Evolutionary conservation across 2,113 vertebrate species (phyloP).

Genomic region (Gorsachius goisagi): DNA sequence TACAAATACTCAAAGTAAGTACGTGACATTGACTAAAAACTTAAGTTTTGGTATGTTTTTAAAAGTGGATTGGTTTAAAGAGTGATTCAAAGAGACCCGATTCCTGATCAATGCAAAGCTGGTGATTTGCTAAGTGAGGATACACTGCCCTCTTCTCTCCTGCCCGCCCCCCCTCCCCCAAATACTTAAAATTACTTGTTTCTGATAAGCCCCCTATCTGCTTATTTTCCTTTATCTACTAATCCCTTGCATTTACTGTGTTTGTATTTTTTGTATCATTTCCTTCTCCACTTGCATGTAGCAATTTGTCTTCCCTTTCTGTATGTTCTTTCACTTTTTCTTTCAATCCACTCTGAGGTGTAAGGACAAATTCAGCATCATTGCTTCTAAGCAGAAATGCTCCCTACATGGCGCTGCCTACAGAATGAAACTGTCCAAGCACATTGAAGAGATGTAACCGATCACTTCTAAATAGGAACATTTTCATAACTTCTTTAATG

Average conservation of each 20-base stretch:
- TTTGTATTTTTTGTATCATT: background rate
- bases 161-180: too few species aligned
- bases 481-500: background rate
- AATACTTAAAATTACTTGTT: background rate
- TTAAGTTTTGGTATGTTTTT: background rate
- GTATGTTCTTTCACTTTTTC: background rate
- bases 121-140: background rate
- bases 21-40: background rate
- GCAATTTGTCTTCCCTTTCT: background rate
- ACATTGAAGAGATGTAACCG: background rate
- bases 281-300: background rate
- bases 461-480: background rate
- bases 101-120: background rate
- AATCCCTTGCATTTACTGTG: background rate
- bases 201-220: background rate
- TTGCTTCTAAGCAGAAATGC: background rate
- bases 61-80: background rate
- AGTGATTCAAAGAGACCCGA: background rate
- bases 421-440: background rate
- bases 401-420: background rate
- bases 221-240: background rate
- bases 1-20: background rate
- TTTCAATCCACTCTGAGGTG: background rate
- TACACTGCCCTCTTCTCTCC: background rate
- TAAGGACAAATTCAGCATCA: background rate